phyloP scores from a whole-genome alignment of 2,888 invertebrate species.

The Falcaria lacertinaria region DNA sequence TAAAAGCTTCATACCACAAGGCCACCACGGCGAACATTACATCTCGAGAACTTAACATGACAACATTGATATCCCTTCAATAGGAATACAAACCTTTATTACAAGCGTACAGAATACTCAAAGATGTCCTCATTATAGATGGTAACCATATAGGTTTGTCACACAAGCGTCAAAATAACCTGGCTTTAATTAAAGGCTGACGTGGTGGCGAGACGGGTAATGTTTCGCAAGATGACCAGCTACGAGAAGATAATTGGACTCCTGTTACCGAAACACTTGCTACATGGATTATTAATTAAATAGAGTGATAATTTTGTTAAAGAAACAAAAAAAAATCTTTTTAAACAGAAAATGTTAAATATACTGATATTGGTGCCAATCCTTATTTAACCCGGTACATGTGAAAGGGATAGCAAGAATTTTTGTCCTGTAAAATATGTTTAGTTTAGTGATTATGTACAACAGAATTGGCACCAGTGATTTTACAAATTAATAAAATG shows the following conservation, averaged over 20 bases:
- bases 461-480: no score
- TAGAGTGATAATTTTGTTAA: neutral
- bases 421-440: no score
- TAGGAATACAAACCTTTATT: neutral
- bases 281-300: constrained; percentile 20
- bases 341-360: no score
- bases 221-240: constrained; percentile 64
- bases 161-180: constrained; percentile 55
- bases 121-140: constrained; percentile 56
- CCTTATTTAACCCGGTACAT: no score
- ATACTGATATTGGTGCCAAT: no score
- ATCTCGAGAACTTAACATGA: neutral
- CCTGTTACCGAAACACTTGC: constrained; percentile 45
- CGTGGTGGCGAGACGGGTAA: constrained; percentile 39
- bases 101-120: constrained; percentile 28
- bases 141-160: constrained; percentile 60
- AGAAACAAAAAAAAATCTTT: neutral
- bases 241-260: constrained; percentile 53
- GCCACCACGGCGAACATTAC: no score
- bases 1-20: no score
- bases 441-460: no score
- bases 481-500: no score
- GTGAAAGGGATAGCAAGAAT: no score
- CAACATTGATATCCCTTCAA: neutral
- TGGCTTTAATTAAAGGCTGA: constrained; percentile 59